Conservation (phyloP, 2,888 invertebrate species). For the Perizoma flavofasciatum region DNA sequence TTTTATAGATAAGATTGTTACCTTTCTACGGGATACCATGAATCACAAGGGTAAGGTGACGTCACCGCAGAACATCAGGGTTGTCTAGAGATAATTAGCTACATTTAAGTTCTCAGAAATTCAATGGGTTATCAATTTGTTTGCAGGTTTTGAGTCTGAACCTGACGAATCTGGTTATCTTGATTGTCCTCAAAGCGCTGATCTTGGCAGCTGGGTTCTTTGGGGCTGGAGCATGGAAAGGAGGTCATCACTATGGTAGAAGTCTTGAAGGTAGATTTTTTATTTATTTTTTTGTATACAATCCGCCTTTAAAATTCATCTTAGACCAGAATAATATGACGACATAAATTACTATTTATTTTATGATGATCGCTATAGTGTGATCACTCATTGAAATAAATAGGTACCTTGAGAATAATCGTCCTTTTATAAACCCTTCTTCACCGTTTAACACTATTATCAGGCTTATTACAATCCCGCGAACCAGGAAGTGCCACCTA, state of each 20-base stretch:
- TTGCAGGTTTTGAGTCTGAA: constrained; percentile 90
- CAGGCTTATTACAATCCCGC: constrained; percentile 24
- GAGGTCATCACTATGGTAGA: constrained; percentile 80
- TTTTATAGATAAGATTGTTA: constrained; percentile 32
- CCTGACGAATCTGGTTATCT: constrained; percentile 90
- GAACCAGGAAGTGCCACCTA: constrained; percentile 45
- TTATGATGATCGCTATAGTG: no score
- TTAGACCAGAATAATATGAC: no score
- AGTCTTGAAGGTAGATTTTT: constrained; percentile 80
- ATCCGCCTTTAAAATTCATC: no score
- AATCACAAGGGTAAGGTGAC: constrained; percentile 25
- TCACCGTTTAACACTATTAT: constrained; percentile 6
- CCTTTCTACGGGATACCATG: constrained; percentile 20
- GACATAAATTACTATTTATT: no score
- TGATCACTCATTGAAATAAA: no score
- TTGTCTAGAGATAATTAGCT: constrained; percentile 18
- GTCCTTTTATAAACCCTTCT: constrained; percentile 20
- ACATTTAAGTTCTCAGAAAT: constrained; percentile 15
- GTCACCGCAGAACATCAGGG: background rate
- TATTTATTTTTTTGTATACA: background rate
- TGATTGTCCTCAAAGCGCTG: constrained; percentile 91
- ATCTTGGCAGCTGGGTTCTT: constrained; percentile 92
- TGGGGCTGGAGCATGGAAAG: constrained; percentile 88
- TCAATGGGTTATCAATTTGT: constrained; percentile 6
- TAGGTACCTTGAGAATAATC: constrained; percentile 5